A percentile compares a stretch with the other conserved stretches of the same genome.
Evolutionary conservation across 2,113 vertebrate genomes (phyloP).

Genomic region (Elgaria multicarinata): DNA sequence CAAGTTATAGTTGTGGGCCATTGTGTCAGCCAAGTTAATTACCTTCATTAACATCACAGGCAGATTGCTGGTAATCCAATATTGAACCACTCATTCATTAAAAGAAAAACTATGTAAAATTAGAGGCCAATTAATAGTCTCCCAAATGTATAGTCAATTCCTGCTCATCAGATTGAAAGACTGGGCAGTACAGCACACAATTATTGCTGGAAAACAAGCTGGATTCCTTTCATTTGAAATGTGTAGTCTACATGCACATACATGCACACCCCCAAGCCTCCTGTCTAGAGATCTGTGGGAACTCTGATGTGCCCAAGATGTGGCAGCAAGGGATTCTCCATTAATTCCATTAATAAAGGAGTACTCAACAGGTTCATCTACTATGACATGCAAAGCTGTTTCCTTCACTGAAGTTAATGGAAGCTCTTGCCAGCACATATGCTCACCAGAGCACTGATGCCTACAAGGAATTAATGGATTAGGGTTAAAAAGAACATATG

Average conservation of each 20-base stretch:
- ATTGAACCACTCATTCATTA: not conserved
- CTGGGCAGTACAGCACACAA: not conserved
- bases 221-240: not conserved
- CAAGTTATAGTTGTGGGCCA: not conserved
- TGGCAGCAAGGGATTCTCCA: not conserved
- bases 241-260: not conserved
- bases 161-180: not conserved
- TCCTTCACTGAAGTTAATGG: not conserved
- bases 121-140: not conserved
- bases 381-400: not conserved
- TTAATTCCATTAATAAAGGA: not conserved
- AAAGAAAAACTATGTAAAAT: not conserved
- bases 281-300: not conserved
- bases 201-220: not conserved
- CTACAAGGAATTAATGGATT: not conserved
- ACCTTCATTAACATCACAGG: not conserved
- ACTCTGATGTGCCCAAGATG: not conserved
- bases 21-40: not conserved
- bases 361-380: not conserved
- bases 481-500: not conserved
- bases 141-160: not conserved
- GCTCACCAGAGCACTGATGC: not conserved
- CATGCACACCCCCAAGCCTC: not conserved
- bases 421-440: constrained; percentile 11
- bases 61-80: not conserved